Conservation (phyloP, 2,797 vertebrate genomes). For the Oreochromis grahami region DNA sequence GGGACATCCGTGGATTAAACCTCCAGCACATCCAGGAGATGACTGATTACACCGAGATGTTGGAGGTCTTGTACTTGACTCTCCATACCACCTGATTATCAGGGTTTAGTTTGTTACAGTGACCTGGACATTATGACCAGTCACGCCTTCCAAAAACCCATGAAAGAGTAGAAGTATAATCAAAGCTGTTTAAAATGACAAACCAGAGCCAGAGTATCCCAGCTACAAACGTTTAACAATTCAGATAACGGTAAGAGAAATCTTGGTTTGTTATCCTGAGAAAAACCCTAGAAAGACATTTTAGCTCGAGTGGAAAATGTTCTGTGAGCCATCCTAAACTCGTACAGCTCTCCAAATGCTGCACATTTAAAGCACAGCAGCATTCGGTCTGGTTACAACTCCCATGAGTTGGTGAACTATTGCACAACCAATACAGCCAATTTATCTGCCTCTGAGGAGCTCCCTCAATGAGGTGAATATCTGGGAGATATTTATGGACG, state of each 20-base stretch:
- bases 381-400: not conserved
- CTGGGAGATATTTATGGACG: not conserved
- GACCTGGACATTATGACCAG: not conserved
- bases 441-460: not conserved
- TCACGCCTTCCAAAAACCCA: not conserved
- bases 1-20: not conserved
- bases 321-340: not conserved
- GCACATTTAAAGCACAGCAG: not conserved
- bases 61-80: fast-evolving
- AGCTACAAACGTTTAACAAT: not conserved
- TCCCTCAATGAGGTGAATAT: not conserved
- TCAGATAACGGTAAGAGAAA: not conserved
- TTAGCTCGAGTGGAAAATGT: not conserved
- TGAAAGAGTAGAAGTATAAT: not conserved
- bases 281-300: not conserved
- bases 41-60: not conserved
- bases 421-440: not conserved
- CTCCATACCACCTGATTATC: fast-evolving
- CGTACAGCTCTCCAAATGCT: fast-evolving
- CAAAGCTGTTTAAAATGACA: not conserved
- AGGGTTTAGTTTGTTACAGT: fast-evolving
- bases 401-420: not conserved
- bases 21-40: not conserved
- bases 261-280: not conserved
- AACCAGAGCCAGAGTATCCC: not conserved